Evolutionary conservation across 2,797 vertebrate species (phyloP), one percentile per base, ranked within the genome.

Genomic region (Melanotaenia boesemani): DNA sequence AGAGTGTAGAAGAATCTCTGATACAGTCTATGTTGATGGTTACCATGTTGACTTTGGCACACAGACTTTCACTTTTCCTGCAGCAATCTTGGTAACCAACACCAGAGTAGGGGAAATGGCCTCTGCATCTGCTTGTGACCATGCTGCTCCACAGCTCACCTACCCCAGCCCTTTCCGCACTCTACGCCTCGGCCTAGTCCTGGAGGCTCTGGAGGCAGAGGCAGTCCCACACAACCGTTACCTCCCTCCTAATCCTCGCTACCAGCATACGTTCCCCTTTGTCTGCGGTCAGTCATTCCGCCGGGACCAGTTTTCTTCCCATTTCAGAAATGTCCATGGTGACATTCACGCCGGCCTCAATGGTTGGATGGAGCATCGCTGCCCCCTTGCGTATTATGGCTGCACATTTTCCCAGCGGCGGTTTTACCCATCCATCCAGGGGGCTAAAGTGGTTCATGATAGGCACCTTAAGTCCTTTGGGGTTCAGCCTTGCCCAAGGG

Each of bases 261-360:
- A 97, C 86, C 91, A 92, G 82, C 92, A 93, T 72, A 99, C 97
- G 96, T 99, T 99, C 93, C 98, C 98, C 79, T 99, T 99, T 70
- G 95, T 98, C 83, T 99, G 98, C 75, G 97, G 97, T 85, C 98
- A 99, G 89, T 93, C 98, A 65, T 97, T 99, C 86, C 96, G 97
- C 61, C 94, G 98, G 85, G 97, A 98, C 86, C 97, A 99, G 89
- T 99, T 99, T 92, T 96, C 97, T 8, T 97, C 97, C 0, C 98
- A 99, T 94, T 99, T 98, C 94, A 97, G 95, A 82, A 99, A 99
- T 5, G 97, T 99, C 68, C 98, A 99, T 18, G 96, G 97, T 64
- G 98, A 99, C 88, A 99, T 99, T 89, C 98, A 99, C 41, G 97
- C 98, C 8, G 98, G 98, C 72, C 96, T 99, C 76, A 99, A 98